Conservation (phyloP, 64 coral and sea anemone species). For the Hydrozoanthus tunicans region DNA sequence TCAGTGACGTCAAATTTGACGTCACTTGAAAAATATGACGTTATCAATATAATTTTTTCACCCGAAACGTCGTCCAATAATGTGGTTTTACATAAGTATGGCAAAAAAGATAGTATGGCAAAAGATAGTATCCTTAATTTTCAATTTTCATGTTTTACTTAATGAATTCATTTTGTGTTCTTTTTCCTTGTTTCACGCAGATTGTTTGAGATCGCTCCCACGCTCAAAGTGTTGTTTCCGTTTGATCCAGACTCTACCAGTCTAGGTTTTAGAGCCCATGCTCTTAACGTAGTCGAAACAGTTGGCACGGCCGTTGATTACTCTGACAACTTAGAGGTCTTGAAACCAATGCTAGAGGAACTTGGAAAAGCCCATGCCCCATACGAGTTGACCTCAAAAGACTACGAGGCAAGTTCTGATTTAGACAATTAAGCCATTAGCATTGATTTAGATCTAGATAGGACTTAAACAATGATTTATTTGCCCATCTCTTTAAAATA, state of each 20-base stretch:
- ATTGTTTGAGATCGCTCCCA: conserved; percentile 76
- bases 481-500: too few species aligned
- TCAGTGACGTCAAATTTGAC: too few species aligned
- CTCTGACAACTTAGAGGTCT: conserved; percentile 57
- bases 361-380: conserved; percentile 59
- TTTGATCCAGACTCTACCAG: conserved; percentile 54
- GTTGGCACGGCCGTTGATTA: conserved; percentile 54
- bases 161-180: too few species aligned
- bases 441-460: too few species aligned
- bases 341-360: conserved; percentile 50
- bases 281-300: conserved; percentile 72
- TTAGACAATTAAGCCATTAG: not conserved
- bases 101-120: too few species aligned
- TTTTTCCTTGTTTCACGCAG: conserved; percentile 20
- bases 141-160: too few species aligned
- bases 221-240: conserved; percentile 59
- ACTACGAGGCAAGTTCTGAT: conserved; percentile 57
- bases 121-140: too few species aligned
- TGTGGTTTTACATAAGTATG: too few species aligned
- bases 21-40: too few species aligned
- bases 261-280: conserved; percentile 50
- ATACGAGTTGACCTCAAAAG: conserved; percentile 60
- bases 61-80: too few species aligned
- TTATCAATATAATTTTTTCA: too few species aligned
- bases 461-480: too few species aligned